Evolutionary conservation across 2,113 vertebrate genomes (phyloP).

Genomic region (Equus przewalskii): DNA sequence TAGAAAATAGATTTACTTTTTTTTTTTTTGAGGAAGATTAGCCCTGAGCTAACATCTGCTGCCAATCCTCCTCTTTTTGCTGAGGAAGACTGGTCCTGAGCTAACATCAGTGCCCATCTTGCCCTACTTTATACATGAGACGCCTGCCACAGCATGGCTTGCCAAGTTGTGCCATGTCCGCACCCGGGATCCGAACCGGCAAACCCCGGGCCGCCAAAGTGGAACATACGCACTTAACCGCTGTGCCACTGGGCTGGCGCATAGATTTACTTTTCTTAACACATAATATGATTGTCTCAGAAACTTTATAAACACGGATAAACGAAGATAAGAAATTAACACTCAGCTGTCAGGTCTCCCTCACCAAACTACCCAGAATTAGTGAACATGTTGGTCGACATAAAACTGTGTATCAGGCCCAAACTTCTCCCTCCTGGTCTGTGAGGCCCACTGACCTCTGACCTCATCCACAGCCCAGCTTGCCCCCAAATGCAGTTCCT

Average conservation of each 20-base stretch:
- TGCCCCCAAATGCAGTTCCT: fast-evolving
- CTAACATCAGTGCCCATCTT: no score
- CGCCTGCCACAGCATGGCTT: no score
- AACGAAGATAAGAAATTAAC: background rate
- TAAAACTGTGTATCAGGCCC: background rate
- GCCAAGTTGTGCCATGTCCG: no score
- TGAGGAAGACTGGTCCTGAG: no score
- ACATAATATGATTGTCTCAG: background rate
- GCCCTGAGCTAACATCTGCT: no score
- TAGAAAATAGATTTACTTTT: background rate
- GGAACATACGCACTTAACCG: no score
- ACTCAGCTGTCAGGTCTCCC: background rate
- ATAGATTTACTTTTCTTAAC: background rate
- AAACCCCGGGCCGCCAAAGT: no score
- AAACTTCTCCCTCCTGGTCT: background rate
- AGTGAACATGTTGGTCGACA: background rate
- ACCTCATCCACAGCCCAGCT: background rate
- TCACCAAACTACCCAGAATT: background rate
- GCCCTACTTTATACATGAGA: no score
- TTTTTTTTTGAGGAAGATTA: no score
- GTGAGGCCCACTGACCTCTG: background rate
- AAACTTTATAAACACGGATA: background rate
- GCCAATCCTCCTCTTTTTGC: no score
- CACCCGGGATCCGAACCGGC: no score
- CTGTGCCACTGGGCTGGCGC: no score